Base-by-base conservation (phyloP, 2,113 vertebrate genomes). In the Stigmatopora nigra region DNA sequence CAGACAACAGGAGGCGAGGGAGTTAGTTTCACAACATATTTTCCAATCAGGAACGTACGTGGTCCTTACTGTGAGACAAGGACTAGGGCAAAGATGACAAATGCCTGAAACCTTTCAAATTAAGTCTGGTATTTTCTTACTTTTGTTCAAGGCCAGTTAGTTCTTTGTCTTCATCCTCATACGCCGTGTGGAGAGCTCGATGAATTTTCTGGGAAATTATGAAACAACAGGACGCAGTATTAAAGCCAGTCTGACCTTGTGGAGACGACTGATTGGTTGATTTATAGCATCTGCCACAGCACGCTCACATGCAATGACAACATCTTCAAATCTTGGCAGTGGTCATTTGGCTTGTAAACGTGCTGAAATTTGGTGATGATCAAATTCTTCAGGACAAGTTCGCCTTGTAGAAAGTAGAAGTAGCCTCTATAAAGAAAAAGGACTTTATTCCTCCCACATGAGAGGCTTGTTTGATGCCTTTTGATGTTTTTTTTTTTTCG, bases 161-260 rank as follows among this genome's bases (percentile, higher is more conserved):
- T 78, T 88, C 87, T 75, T 64, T 83, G 25, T 75, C 87, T 7
- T 51, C 79, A 17, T 86, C 87, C 66, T 92, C 92, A 0, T 77
- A 89, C 6, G 88, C 89, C 3, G 67, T 88, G 82, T 97, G 94
- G 60, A 98, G 84, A 22, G 94, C 95, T 7, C 93, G 78, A 81
- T 98, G 95, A 72, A 98, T 97, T 84, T 94, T 96, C 95, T 97
- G 86, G 3, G 71, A 69, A 66, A 0, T 25, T 19, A 75, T 3
- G 46, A 70, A 68, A 47, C 3, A 68, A 14, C 56, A 46, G 3
- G 3, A 1, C 14, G 5, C 14, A 67, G 69, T 47, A 67, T 44
- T 17, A 19, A 65, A n/a, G 2, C 7, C 20, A 5, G 51, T 22
- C 51, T 22, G 51, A 52, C 51, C 47, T 49, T 20, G 19, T n/a